Conservation (phyloP, 1,140 invertebrate species). For the Drosophila pseudoananassae region DNA sequence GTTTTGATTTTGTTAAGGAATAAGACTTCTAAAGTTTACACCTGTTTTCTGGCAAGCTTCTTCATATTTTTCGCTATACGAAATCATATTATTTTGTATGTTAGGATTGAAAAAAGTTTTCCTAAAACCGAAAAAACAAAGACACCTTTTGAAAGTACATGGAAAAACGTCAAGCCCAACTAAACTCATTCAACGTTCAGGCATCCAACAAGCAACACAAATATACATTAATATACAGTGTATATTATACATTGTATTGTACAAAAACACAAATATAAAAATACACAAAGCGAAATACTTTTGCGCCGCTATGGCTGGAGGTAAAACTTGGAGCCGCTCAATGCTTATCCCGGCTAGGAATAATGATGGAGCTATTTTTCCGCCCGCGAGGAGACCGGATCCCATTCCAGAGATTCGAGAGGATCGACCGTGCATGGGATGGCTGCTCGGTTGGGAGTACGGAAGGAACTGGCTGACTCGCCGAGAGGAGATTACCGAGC, state of each 20-base stretch:
- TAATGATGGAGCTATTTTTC: constrained; percentile 21
- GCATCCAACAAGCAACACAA: background rate
- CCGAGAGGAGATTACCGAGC: constrained; percentile 18
- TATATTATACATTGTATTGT: background rate
- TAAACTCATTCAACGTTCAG: background rate
- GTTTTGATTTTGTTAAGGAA: too few relatives aligned
- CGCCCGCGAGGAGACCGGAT: constrained; percentile 4
- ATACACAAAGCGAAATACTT: background rate
- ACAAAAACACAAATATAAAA: background rate
- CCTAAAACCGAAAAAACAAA: background rate
- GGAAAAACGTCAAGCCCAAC: background rate
- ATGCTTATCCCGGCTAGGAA: background rate
- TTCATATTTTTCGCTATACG: too few relatives aligned
- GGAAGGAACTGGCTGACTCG: constrained; percentile 34
- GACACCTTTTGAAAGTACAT: background rate
- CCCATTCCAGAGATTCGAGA: constrained; percentile 22
- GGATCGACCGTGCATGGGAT: constrained; percentile 16
- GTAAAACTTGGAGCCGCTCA: constrained; percentile 18
- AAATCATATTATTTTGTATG: too few relatives aligned
- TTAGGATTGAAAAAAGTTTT: background rate
- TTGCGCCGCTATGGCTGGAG: constrained; percentile 1
- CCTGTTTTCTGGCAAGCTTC: too few relatives aligned
- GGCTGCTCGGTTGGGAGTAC: constrained; percentile 42
- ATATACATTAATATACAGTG: background rate
- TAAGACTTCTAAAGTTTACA: too few relatives aligned